These are phyloP conservation scores for Oxyura jamaicensis DNA, from an alignment of 2,113 vertebrate genomes.

Conservation along the genomic window DNA sequence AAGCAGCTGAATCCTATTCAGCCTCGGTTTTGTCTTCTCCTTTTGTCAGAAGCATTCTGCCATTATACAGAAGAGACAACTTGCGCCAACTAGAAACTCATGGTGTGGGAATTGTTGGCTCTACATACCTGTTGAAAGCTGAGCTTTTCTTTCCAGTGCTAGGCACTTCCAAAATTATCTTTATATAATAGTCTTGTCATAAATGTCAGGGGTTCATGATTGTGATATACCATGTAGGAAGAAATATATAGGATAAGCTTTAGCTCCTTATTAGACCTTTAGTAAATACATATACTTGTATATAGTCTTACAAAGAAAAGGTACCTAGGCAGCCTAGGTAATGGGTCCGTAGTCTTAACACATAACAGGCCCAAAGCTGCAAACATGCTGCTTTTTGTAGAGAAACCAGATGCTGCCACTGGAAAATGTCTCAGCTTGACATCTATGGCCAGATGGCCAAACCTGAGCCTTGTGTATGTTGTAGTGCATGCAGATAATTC, in stretches of 20 bases:
- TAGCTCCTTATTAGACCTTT: not conserved
- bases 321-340: not conserved
- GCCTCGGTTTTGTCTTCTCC: not conserved
- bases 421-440: conserved; percentile 47
- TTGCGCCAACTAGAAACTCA: not conserved
- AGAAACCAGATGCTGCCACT: conserved; percentile 49
- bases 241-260: not conserved
- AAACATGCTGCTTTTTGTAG: conserved; percentile 15
- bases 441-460: conserved; percentile 49
- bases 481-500: not conserved
- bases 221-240: not conserved
- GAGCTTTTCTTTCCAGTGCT: not conserved
- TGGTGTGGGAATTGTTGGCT: not conserved
- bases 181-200: not conserved
- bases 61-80: not conserved
- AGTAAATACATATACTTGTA: not conserved
- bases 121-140: not conserved
- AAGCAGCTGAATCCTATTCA: not conserved
- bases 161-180: not conserved
- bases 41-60: not conserved
- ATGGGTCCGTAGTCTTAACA: not conserved
- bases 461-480: conserved; percentile 20
- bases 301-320: not conserved
- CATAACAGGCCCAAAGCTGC: conserved; percentile 14
- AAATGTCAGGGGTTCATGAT: not conserved